Evolutionary conservation across 64 coral and sea anemone genomes (phyloP).

Genomic region (Acropora tenuis): DNA sequence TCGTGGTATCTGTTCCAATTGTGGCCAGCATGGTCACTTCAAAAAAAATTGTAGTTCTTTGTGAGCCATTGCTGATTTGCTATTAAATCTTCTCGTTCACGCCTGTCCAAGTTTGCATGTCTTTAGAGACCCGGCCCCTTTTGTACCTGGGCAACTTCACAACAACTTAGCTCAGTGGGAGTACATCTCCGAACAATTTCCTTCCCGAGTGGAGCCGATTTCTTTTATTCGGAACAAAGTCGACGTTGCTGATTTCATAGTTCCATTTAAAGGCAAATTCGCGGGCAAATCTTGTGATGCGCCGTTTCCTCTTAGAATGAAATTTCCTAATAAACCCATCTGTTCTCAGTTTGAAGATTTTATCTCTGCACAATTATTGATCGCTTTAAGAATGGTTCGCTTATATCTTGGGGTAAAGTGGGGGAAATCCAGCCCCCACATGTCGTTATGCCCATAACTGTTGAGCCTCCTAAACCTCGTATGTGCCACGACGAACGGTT

Average conservation of each 20-base stretch:
- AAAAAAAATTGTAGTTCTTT: constrained; percentile 9
- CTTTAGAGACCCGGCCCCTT: constrained; percentile 25
- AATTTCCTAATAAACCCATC: constrained; percentile 9
- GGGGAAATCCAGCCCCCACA: constrained; percentile 25
- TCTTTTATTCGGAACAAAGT: constrained; percentile 26
- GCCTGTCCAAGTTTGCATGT: neutral
- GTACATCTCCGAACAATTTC: constrained; percentile 4
- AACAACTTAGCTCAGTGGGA: constrained; percentile 20
- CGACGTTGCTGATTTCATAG: constrained; percentile 16
- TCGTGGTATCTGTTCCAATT: neutral
- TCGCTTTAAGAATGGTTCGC: constrained; percentile 33
- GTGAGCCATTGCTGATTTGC: neutral
- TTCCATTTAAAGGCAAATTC: constrained; percentile 49
- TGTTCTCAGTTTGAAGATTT: constrained; percentile 26
- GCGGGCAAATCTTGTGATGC: constrained; percentile 31
- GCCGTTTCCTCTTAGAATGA: neutral
- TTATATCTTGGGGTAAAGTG: constrained; percentile 26
- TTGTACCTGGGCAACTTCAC: constrained; percentile 38
- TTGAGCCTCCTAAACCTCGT: constrained; percentile 7
- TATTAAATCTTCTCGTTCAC: neutral
- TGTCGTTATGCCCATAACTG: constrained; percentile 35
- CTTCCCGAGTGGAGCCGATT: constrained; percentile 7
- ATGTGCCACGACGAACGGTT: constrained; percentile 26
- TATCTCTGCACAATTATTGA: constrained; percentile 40
- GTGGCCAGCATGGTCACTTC: constrained; percentile 31